A percentile compares a stretch with the other conserved stretches of the same genome.
phyloP scores from a whole-genome alignment of 2,797 vertebrate species.

The Aeoliscus strigatus region DNA sequence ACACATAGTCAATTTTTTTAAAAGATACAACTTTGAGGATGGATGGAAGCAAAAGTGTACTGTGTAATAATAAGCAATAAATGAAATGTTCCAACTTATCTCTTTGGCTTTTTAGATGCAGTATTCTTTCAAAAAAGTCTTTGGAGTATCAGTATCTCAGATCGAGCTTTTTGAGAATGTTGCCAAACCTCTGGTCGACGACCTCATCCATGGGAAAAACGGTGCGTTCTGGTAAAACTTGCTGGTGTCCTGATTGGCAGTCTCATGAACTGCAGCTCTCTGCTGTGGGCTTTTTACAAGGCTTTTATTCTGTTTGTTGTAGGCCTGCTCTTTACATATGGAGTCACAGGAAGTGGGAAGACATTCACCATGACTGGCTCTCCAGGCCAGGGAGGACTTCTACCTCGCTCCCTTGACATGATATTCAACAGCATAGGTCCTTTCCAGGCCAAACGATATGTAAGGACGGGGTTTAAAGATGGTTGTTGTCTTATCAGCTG shows the following conservation, averaged over 20 bases:
- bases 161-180: constrained; percentile 86
- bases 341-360: constrained; percentile 95
- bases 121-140: constrained; percentile 94
- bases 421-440: constrained; percentile 91
- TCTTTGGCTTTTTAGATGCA: constrained; percentile 76
- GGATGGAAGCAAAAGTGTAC: no score
- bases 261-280: neutral
- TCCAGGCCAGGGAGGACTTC: constrained; percentile 87
- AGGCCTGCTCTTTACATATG: constrained; percentile 96
- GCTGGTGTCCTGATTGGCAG: neutral
- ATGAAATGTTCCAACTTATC: neutral
- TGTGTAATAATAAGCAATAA: no score
- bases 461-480: constrained; percentile 68
- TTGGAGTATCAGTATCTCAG: constrained; percentile 82
- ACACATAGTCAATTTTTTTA: no score
- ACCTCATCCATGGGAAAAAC: constrained; percentile 89
- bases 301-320: constrained; percentile 14
- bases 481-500: neutral
- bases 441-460: constrained; percentile 91
- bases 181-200: constrained; percentile 87
- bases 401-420: constrained; percentile 93
- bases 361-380: constrained; percentile 95
- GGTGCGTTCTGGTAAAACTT: constrained; percentile 66
- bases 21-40: neutral
- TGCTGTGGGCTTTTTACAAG: neutral